These are phyloP conservation scores for Chlorodrepanis virens DNA, from an alignment of 2,113 vertebrate genomes.

Conservation along the genomic window DNA sequence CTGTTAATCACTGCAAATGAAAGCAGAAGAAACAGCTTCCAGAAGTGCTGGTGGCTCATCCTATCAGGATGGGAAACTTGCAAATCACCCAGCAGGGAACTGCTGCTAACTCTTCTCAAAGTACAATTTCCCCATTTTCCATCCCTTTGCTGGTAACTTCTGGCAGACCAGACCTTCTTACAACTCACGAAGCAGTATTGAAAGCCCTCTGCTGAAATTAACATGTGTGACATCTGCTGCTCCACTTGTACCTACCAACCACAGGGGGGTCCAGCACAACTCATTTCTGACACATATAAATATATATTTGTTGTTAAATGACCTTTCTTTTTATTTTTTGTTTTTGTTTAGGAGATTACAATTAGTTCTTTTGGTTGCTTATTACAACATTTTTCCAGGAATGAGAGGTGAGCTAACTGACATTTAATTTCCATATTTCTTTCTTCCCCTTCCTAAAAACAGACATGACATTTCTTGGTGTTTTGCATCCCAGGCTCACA, in stretches of 20 bases:
- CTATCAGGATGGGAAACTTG: background rate
- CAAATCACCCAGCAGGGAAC: background rate
- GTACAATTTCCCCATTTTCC: background rate
- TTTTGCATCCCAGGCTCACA: background rate
- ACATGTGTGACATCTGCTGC: background rate
- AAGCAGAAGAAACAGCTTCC: background rate
- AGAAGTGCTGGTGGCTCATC: background rate
- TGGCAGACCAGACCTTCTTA: background rate
- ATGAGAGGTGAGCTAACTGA: background rate
- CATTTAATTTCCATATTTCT: conserved; percentile 21
- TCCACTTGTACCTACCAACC: background rate
- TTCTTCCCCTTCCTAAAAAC: background rate
- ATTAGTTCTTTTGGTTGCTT: background rate
- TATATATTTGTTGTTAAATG: background rate
- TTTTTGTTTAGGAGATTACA: background rate
- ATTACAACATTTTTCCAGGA: background rate
- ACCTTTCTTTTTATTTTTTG: background rate
- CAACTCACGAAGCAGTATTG: background rate
- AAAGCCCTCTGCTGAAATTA: background rate
- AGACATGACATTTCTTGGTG: background rate
- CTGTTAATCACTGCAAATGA: background rate
- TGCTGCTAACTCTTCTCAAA: background rate
- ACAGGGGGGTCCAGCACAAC: background rate
- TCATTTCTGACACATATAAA: background rate
- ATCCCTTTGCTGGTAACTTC: background rate